These are phyloP conservation scores for Axea sp. DNA, from an alignment of 2,888 invertebrate species.

Conservation along the genomic window DNA sequence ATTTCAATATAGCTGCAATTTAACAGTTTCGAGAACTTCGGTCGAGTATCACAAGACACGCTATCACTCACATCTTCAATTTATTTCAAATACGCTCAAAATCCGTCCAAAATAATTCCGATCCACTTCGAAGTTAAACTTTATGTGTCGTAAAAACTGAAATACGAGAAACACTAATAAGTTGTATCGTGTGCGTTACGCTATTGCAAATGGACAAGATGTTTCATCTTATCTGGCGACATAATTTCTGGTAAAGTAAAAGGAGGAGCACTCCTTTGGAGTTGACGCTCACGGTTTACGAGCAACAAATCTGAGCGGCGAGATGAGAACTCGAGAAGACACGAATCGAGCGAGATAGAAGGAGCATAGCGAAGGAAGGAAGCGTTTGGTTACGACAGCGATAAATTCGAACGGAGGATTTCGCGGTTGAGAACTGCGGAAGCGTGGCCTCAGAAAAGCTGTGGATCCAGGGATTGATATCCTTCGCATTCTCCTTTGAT, in stretches of 20 bases:
- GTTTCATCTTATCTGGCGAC: slow-evolving; percentile 30
- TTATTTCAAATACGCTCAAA: slow-evolving; percentile 23
- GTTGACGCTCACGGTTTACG: slow-evolving; percentile 40
- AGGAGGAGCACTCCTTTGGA: slow-evolving; percentile 11
- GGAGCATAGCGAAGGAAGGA: slow-evolving; percentile 75
- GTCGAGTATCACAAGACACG: slow-evolving; percentile 44
- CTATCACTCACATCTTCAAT: slow-evolving; percentile 50
- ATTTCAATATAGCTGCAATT: slow-evolving; percentile 59
- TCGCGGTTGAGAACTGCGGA: slow-evolving; percentile 77
- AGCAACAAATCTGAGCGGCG: slow-evolving; percentile 54
- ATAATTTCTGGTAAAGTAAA: slow-evolving; percentile 19
- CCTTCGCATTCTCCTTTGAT: slow-evolving; percentile 78
- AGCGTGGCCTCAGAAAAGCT: slow-evolving; percentile 67
- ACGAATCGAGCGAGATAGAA: slow-evolving; percentile 24
- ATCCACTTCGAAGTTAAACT: slow-evolving; percentile 20
- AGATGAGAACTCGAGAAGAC: slow-evolving; percentile 49
- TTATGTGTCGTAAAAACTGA: slow-evolving; percentile 40
- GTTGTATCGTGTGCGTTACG: slow-evolving; percentile 10
- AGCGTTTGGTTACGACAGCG: slow-evolving; percentile 69
- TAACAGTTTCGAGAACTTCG: slow-evolving; percentile 46
- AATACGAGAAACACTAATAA: slow-evolving; percentile 37
- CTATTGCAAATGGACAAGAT: slow-evolving; percentile 21
- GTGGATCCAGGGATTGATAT: slow-evolving; percentile 75
- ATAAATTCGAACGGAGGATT: slow-evolving; percentile 77
- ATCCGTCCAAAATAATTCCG: slow-evolving; percentile 19